Base-by-base conservation (phyloP, 1,140 invertebrate genomes). In the Homalodisca vitripennis region DNA sequence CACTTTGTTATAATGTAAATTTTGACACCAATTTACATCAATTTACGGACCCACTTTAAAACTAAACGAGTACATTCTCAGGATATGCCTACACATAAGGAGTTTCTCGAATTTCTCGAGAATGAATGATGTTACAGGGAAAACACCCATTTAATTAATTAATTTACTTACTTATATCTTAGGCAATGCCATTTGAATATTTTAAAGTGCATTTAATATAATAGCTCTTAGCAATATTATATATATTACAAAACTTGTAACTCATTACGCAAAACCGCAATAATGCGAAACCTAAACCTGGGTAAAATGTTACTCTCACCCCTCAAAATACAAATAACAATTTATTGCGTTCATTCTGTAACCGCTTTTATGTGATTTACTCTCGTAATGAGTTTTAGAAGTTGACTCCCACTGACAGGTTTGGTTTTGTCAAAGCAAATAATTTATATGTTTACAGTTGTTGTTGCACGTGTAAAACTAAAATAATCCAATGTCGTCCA, bases 61-160 rank as follows among this genome's bases (percentile, higher is more conserved):
- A 53, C 12, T 53, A 53, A 53, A 24, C 48, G 48, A 12, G 12
- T 3, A n/a, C 6, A 53, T 22, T 53, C 48, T n/a, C 48, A 53
- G 22, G 48, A 53, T 3, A 6, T 53, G 6, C 48, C 48, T 22
- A 53, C 48, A 24, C 48, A 6, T 53, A 53, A 53, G 48, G 48
- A 53, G 22, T 53, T 53, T 20, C 6, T 53, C 20, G 48, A 53
- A 53, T 53, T 53, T 22, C 20, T 53, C 6, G 48, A 53, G 20
- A 53, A 24, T 24, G 48, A 53, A 22, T 53, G 48, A 6, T 13
- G 6, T 53, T n/a, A 53, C 48, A 53, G 6, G 12, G 48, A 53
- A 53, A 53, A 53, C 20, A 20, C 48, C 22, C 48, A 53, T 22
- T 53, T 53, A 53, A 53, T 53, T 53, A 6, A 53, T 53, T 53